phyloP scores from a whole-genome alignment of 2,113 vertebrate genomes.

The Calidris pugnax region DNA sequence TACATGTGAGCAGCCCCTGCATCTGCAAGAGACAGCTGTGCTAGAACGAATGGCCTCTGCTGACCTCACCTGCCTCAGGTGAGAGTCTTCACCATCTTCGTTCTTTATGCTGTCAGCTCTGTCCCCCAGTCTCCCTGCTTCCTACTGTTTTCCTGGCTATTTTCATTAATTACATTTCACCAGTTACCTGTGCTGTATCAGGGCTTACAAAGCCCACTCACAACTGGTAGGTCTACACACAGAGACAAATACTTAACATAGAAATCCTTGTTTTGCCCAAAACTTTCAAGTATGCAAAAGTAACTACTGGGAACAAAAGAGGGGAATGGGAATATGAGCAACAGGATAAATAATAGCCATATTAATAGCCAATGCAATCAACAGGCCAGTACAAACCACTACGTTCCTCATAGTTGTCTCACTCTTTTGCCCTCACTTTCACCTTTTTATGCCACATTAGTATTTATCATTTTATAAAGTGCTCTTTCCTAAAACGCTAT shows the following conservation, averaged over 20 bases:
- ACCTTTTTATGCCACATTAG: not conserved
- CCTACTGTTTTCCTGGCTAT: not conserved
- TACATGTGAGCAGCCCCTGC: not conserved
- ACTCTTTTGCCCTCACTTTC: not conserved
- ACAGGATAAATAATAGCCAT: not conserved
- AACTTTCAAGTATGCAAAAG: fast-evolving
- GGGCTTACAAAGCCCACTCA: not conserved
- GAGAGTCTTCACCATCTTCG: not conserved
- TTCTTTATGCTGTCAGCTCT: not conserved
- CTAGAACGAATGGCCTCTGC: not conserved
- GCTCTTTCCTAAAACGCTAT: not conserved
- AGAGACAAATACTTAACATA: not conserved
- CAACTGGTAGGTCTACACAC: not conserved
- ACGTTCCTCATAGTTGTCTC: not conserved
- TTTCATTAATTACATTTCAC: not conserved
- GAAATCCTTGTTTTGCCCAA: not conserved
- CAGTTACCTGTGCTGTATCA: not conserved
- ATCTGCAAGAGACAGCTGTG: not conserved
- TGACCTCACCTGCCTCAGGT: not conserved
- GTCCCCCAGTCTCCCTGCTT: not conserved
- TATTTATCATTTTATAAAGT: not conserved
- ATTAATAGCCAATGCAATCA: not conserved
- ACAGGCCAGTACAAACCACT: not conserved
- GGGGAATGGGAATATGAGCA: not conserved
- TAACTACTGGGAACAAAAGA: not conserved